Percentiles rank a stretch among this genome's conserved stretches.
Conservation (phyloP, 2,113 vertebrate species). For the Sinocyclocheilus grahami region DNA sequence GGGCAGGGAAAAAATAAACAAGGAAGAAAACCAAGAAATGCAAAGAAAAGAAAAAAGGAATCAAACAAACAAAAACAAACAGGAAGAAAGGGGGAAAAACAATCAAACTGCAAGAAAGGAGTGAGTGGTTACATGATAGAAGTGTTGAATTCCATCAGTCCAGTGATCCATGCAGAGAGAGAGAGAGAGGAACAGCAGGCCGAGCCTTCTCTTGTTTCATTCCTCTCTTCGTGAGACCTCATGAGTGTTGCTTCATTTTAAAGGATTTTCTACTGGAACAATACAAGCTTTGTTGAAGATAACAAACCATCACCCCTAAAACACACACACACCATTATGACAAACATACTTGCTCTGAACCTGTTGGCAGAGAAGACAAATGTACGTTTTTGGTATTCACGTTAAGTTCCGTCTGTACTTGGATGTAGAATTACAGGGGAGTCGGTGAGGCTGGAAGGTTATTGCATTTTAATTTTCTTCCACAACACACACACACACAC, state of each 20-base stretch:
- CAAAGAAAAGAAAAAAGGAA: background rate
- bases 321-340: conserved; percentile 38
- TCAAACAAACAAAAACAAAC: conserved; percentile 9
- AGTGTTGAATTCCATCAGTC: conserved; percentile 42
- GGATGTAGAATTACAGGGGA: conserved; percentile 13
- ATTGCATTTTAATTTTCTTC: conserved; percentile 42
- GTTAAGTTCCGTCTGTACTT: conserved; percentile 28
- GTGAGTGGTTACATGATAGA: conserved; percentile 29
- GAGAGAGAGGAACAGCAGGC: conserved; percentile 22
- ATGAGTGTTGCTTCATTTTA: conserved; percentile 32
- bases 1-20: background rate
- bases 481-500: conserved; percentile 5
- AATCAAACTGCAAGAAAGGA: background rate
- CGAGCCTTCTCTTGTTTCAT: conserved; percentile 20
- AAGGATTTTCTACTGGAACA: conserved; percentile 43
- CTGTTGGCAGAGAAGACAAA: conserved; percentile 54
- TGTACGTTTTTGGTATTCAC: conserved; percentile 25
- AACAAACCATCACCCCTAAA: conserved; percentile 27
- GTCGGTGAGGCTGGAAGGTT: conserved; percentile 25
- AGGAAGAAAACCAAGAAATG: background rate
- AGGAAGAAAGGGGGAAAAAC: background rate
- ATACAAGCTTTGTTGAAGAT: conserved; percentile 49
- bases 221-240: conserved; percentile 16
- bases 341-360: conserved; percentile 32
- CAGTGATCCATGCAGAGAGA: conserved; percentile 33